Base-by-base conservation (phyloP, 2,113 vertebrate species). In the Chrysemys picta region DNA sequence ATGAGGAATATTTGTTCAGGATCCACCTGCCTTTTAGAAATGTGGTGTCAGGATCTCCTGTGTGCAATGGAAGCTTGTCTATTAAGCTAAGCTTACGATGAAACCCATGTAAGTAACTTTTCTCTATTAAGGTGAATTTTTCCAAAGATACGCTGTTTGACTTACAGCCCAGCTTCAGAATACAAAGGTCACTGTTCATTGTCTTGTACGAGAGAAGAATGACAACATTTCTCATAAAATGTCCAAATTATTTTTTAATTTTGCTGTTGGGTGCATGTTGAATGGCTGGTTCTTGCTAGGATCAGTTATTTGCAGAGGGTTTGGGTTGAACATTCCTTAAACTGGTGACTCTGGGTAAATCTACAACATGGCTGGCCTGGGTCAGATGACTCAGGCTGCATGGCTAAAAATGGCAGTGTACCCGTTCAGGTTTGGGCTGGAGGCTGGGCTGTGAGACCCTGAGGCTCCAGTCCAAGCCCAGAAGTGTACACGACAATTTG, bases 1-100 rank as follows among this genome's bases (percentile, higher is more conserved):
- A 24, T 47, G n/a, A 84, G 52, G 72, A 59, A 57, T 14, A 47
- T 10, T 5, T 9, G 29, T 69, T 80, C 25, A 80, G 80, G 50
- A 38, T 31, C 80, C 50, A 31, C 35, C 21, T 19, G 5, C 4
- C 12, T 38, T 11, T 29, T 35, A 29, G 35, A 69, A 69, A 62
- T 81, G n/a, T 14, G 11, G 11, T 4, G 5, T 31, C 1, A 0
- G 59, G 52, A 75, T 59, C 6, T 19, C 3, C 6, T 84, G 31
- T 59, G 6, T 13, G 9, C 7, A 53, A 29, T 42, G 42, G 7
- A 56, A 80, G 7, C 38, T 69, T 69, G 16, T n/a, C 35, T 17
- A 19, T 19, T n/a, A 31, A 17, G 62, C 7, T 69, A 9, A 69
- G 62, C 35, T 69, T 35, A 35, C 3, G 17, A 42, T 52, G 84